Conservation (phyloP, 2,113 vertebrate genomes). For the Lathamus discolor region DNA sequence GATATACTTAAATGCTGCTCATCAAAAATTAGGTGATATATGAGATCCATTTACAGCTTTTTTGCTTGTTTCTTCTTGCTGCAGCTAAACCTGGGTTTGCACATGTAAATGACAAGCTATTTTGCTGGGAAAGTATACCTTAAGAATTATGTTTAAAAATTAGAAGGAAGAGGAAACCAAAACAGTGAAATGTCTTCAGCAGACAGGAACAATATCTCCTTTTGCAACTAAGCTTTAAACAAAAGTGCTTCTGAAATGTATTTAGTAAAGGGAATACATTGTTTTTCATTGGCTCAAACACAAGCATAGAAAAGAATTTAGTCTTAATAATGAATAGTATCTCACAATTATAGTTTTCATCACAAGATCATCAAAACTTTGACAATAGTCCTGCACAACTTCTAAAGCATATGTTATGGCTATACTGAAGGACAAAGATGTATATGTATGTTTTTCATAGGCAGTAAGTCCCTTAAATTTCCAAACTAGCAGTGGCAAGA, state of each 20-base stretch:
- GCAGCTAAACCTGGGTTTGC: neutral
- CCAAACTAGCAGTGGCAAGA: neutral
- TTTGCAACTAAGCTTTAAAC: slow-evolving; percentile 8
- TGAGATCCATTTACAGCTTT: neutral
- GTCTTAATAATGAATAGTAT: neutral
- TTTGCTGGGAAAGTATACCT: neutral
- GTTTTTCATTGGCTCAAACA: neutral
- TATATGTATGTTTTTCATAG: neutral
- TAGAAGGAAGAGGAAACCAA: neutral
- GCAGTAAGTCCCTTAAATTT: neutral
- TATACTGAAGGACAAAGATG: neutral
- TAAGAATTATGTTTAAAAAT: slow-evolving; percentile 2
- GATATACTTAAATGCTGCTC: neutral
- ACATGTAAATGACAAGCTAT: neutral
- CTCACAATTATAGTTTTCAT: neutral
- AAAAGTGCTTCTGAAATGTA: neutral
- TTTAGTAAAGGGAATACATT: neutral
- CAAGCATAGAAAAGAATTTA: neutral
- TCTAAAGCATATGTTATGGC: neutral
- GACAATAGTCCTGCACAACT: neutral
- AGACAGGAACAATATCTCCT: neutral
- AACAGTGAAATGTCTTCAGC: neutral
- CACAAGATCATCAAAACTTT: neutral
- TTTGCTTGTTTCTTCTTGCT: slow-evolving; percentile 29
- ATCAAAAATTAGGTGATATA: slow-evolving; percentile 16